Base-by-base conservation (phyloP, 2,888 invertebrate genomes). In the Leptopterna dolabrata region DNA sequence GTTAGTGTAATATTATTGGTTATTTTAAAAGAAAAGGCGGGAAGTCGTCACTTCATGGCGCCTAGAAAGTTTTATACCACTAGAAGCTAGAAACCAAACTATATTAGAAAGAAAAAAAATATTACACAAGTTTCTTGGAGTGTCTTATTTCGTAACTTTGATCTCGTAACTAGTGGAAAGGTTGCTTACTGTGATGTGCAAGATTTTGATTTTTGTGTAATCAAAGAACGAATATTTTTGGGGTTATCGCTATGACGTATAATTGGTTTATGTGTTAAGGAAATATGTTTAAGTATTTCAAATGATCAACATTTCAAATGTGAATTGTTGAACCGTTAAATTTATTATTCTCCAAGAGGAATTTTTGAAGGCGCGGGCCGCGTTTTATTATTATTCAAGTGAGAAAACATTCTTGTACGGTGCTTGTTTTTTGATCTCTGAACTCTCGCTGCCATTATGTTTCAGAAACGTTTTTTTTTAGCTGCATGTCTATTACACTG, bases 121-220 rank as follows among this genome's bases (percentile, higher is more conserved):
- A 30, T 73, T 73, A 73, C 19, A 27, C 36, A 76, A 43, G 24
- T 73, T 71, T 76, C 19, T 27, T 36, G 43, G 76, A 11, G 71
- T 73, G 45, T 41, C 30, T 73, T 43, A 41, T 84, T 16, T 73
- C 76, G 88, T 82, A 85, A 88, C 88, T 82, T 88, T 89, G 27
- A 90, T 91, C 13, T 88, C 88, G 55, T 78, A 47, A 83, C 88
- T 88, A 88, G 88, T 88, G 82, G 83, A 88, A 78, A 71, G 80
- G 78, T 85, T 30, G 87, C 76, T 82, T 84, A 47, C 88, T 88
- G 88, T 88, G 88, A 88, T 88, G 78, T 51, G 87, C 87, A 83
- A 86, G 43, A 76, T 63, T 76, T 43, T 78, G 41, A 24, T 78
- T 71, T 70, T 70, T 63, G 29, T 36, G 83, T 70, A 84, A 29